A percentile compares a stretch with the other conserved stretches of the same genome.
phyloP scores from a whole-genome alignment of 1,140 invertebrate genomes.

The Pseudomyrmex sp. region DNA sequence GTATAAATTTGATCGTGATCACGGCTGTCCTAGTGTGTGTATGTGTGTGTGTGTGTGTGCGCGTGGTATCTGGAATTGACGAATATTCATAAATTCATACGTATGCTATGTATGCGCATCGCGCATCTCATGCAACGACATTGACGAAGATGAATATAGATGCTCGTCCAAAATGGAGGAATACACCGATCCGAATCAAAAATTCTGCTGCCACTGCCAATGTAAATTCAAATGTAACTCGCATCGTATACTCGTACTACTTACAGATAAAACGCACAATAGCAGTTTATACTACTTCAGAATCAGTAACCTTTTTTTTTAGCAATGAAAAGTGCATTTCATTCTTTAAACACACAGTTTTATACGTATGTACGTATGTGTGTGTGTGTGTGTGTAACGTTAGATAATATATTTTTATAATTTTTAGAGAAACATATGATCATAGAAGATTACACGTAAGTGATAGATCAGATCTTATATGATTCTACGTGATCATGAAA shows the following conservation, averaged over 20 bases:
- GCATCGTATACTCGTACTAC: not conserved
- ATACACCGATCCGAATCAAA: constrained; percentile 35
- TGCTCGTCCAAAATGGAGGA: constrained; percentile 9
- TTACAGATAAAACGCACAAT: not conserved
- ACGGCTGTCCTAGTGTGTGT: not conserved
- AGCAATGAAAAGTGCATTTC: not conserved
- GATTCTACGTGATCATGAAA: no score
- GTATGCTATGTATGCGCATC: constrained; percentile 22
- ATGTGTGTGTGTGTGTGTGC: no score
- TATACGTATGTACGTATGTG: not conserved
- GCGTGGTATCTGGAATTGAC: constrained; percentile 50
- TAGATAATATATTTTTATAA: not conserved
- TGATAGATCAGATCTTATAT: no score
- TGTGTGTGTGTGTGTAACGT: not conserved
- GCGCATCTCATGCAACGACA: constrained; percentile 44
- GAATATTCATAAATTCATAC: constrained; percentile 61
- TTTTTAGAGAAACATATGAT: not conserved
- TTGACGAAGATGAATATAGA: constrained; percentile 60
- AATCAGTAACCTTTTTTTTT: not conserved
- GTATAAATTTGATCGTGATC: constrained; percentile 39
- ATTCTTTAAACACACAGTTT: not conserved
- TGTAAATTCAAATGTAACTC: constrained; percentile 24
- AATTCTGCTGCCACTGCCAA: constrained; percentile 28
- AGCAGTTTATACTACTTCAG: not conserved
- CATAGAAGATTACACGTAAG: no score